These are phyloP conservation scores for Pipa parva DNA, from an alignment of 2,113 vertebrate species.

Conservation along the genomic window DNA sequence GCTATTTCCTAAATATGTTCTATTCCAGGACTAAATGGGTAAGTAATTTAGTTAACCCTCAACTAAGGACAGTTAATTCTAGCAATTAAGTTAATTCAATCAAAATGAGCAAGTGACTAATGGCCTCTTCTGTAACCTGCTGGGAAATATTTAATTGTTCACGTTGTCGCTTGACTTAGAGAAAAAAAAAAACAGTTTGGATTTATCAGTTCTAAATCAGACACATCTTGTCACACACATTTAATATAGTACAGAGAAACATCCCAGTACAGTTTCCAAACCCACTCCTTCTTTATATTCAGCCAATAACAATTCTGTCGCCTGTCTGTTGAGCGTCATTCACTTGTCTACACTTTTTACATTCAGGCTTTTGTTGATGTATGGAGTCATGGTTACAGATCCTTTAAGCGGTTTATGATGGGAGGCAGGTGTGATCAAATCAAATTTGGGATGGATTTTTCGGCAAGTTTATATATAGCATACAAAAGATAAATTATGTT, in stretches of 20 bases:
- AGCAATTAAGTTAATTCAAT: too few relatives aligned
- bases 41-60: too few relatives aligned
- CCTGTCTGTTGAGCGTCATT: too few relatives aligned
- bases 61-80: too few relatives aligned
- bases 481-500: neutral
- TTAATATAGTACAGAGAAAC: neutral
- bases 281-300: neutral
- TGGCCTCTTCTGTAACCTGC: too few relatives aligned
- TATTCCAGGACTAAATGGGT: too few relatives aligned
- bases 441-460: neutral
- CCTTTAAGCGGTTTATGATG: neutral
- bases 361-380: slow-evolving; percentile 3
- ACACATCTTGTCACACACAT: neutral
- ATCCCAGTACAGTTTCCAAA: neutral
- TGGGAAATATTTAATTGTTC: too few relatives aligned
- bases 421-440: slow-evolving; percentile 9
- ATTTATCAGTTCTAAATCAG: neutral
- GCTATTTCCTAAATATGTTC: too few relatives aligned
- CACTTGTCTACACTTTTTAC: neutral
- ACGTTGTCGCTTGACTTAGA: too few relatives aligned
- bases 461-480: neutral
- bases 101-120: too few relatives aligned
- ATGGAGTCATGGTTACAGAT: neutral
- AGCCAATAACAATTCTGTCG: neutral
- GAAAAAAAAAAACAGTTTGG: too few relatives aligned